These are phyloP conservation scores for Gryllus longicercus DNA, from an alignment of 2,888 invertebrate genomes.

Conservation along the genomic window DNA sequence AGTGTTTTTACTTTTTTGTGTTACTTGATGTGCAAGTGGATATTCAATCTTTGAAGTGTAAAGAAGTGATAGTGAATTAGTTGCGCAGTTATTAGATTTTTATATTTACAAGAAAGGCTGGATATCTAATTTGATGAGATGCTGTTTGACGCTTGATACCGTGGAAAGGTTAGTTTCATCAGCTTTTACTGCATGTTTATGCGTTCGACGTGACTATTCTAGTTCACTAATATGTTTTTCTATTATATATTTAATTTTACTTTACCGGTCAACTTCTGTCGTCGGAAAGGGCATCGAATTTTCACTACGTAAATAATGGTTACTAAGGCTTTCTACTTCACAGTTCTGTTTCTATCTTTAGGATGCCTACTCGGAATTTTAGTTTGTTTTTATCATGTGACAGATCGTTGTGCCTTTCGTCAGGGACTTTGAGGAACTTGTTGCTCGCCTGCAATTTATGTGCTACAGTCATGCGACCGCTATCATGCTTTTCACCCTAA, in stretches of 20 bases:
- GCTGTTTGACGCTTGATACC: constrained; percentile 20
- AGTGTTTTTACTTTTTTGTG: constrained; percentile 11
- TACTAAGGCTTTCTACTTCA: no score
- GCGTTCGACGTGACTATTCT: not conserved
- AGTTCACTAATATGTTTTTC: no score
- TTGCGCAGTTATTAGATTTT: not conserved
- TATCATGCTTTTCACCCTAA: not conserved
- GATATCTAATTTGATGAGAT: constrained; percentile 1
- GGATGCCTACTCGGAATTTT: no score
- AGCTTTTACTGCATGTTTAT: not conserved
- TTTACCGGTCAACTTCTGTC: no score
- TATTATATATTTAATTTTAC: no score
- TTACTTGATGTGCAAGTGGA: constrained; percentile 6
- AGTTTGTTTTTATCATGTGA: not conserved
- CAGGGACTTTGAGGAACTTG: not conserved
- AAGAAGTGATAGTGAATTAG: not conserved
- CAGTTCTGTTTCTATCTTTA: no score
- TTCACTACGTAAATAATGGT: no score
- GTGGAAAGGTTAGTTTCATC: constrained; percentile 22
- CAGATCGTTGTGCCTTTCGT: not conserved
- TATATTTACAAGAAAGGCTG: not conserved
- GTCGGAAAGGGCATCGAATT: no score
- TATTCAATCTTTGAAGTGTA: not conserved
- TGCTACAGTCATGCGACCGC: not conserved
- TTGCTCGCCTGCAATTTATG: not conserved